A percentile compares a stretch with the other conserved stretches of the same genome.
Conservation (phyloP, 2,888 invertebrate species). For the Macaria notata region DNA sequence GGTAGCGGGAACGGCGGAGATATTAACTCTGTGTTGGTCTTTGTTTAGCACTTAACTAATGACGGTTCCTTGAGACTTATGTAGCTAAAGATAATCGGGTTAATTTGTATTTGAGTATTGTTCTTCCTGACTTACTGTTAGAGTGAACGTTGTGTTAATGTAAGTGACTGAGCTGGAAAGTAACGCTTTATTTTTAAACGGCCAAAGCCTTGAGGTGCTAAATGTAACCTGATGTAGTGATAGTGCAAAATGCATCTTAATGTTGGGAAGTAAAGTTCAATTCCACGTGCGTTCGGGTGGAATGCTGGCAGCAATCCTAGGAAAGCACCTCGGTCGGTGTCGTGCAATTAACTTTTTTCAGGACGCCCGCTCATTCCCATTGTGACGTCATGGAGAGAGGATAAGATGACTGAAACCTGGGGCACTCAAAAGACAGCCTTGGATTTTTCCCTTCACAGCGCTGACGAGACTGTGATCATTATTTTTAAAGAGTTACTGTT, state of each 20-base stretch:
- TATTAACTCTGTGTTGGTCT: conserved; percentile 55
- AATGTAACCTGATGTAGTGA: conserved; percentile 42
- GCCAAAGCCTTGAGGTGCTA: conserved; percentile 46
- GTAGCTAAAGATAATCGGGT: conserved; percentile 32
- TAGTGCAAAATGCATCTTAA: conserved; percentile 34
- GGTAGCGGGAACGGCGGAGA: conserved; percentile 52
- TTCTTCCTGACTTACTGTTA: conserved; percentile 24
- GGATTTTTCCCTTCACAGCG: conserved; percentile 45
- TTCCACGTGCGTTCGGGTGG: conserved; percentile 34
- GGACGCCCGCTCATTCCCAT: conserved; percentile 59
- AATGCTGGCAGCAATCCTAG: conserved; percentile 54
- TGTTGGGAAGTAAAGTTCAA: conserved; percentile 37
- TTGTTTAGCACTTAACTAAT: conserved; percentile 55
- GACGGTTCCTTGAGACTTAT: conserved; percentile 43
- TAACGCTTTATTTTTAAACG: conserved; percentile 42
- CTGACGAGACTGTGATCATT: conserved; percentile 31
- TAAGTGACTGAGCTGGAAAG: conserved; percentile 18
- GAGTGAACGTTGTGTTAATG: conserved; percentile 20
- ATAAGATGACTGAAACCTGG: conserved; percentile 56
- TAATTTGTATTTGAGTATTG: conserved; percentile 34
- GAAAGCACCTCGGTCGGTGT: conserved; percentile 54
- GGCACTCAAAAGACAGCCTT: conserved; percentile 58
- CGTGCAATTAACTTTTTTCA: conserved; percentile 74
- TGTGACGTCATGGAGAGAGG: conserved; percentile 61
- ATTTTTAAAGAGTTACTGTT: conserved; percentile 19